Conservation (phyloP, 2,888 invertebrate species). For the Pomacea canaliculata region DNA sequence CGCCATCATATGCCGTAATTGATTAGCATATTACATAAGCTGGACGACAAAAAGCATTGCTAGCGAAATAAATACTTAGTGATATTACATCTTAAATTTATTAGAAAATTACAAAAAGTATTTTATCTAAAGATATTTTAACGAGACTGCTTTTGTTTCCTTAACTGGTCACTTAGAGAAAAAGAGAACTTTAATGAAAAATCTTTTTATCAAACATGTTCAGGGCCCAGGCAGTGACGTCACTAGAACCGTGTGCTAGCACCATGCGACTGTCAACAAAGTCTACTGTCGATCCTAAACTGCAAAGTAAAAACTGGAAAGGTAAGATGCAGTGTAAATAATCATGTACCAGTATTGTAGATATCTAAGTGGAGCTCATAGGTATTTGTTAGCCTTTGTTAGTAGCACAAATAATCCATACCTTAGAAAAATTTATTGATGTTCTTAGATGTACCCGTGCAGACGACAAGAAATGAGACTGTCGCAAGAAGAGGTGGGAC, state of each 20-base stretch:
- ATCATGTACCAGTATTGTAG: background rate
- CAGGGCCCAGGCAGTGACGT: constrained; percentile 19
- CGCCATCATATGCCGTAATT: constrained; percentile 20
- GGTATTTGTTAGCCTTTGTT: background rate
- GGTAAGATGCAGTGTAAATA: background rate
- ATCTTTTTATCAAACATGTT: background rate
- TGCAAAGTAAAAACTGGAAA: too few relatives aligned
- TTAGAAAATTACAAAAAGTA: too few relatives aligned
- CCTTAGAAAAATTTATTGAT: too few relatives aligned
- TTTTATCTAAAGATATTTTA: too few relatives aligned
- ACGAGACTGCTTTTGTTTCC: too few relatives aligned
- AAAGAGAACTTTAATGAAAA: background rate
- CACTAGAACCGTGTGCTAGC: background rate
- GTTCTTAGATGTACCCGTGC: too few relatives aligned
- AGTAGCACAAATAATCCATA: too few relatives aligned
- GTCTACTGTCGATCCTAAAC: background rate
- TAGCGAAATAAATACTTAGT: background rate
- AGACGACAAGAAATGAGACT: too few relatives aligned
- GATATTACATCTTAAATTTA: background rate
- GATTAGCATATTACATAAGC: constrained; percentile 25
- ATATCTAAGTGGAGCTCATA: background rate
- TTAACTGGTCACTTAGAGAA: too few relatives aligned
- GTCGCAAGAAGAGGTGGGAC: too few relatives aligned
- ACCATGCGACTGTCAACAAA: constrained; percentile 27
- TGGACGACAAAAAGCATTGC: background rate